Percentiles rank a stretch among this genome's conserved stretches.
These are phyloP conservation scores for Gallinago nigripennis DNA, from an alignment of 2,797 vertebrate species.

Conservation along the genomic window DNA sequence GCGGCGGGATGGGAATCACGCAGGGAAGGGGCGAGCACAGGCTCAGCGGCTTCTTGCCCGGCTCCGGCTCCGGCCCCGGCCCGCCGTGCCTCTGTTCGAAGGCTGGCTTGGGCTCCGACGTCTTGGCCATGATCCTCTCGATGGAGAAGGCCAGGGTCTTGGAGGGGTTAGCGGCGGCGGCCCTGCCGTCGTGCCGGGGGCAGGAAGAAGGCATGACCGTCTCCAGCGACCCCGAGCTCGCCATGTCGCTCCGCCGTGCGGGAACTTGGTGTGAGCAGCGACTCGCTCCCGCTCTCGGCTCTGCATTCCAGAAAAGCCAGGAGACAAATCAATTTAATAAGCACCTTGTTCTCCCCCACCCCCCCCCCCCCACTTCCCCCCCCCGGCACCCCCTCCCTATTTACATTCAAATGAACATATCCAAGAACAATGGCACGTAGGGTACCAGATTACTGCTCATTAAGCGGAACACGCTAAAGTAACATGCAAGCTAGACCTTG, in stretches of 20 bases:
- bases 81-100: conserved; percentile 58
- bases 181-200: conserved; percentile 81
- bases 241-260: conserved; percentile 79
- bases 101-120: conserved; percentile 83
- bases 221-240: conserved; percentile 90
- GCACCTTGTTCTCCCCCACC: conserved; percentile 80
- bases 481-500: conserved; percentile 79
- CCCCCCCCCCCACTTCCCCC: too few relatives aligned
- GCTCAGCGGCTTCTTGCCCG: conserved; percentile 84
- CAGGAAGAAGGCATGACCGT: conserved; percentile 85
- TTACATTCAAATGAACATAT: conserved; percentile 91
- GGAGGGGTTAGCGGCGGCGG: conserved; percentile 85
- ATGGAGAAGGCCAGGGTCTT: conserved; percentile 98
- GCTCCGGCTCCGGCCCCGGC: conserved; percentile 70
- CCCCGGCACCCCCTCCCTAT: conserved; percentile 84
- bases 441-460: conserved; percentile 92
- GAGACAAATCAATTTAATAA: conserved; percentile 92
- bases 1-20: conserved; percentile 91
- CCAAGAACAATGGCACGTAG: conserved; percentile 89
- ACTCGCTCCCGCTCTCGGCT: conserved; percentile 74
- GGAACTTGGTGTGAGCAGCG: conserved; percentile 81
- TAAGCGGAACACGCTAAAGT: conserved; percentile 86
- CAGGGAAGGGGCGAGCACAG: conserved; percentile 92
- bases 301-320: conserved; percentile 88
- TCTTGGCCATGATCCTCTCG: conserved; percentile 97